Evolutionary conservation across 2,113 vertebrate genomes (phyloP).

Genomic region (Oryzias curvinotus): DNA sequence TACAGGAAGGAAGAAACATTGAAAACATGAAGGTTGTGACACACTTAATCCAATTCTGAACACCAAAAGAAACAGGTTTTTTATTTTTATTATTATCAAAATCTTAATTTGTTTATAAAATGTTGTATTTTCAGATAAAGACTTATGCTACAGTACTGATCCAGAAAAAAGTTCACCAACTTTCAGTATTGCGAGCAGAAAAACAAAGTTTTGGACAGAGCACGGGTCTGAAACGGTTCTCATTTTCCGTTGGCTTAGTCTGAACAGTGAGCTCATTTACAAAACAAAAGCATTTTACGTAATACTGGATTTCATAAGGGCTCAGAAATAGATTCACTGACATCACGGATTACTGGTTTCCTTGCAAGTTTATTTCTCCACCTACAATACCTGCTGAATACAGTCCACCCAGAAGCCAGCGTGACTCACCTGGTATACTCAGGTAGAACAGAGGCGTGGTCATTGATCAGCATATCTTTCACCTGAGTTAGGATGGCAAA

Average conservation of each 20-base stretch:
- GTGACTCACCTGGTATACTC: slow-evolving; percentile 84
- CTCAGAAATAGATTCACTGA: slow-evolving; percentile 29
- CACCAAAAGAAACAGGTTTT: too few relatives aligned
- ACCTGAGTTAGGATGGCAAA: slow-evolving; percentile 86
- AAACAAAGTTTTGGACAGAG: slow-evolving; percentile 3
- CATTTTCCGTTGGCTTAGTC: slow-evolving; percentile 26
- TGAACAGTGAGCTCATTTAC: slow-evolving; percentile 40
- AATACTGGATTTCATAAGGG: slow-evolving; percentile 3
- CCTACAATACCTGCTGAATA: background rate
- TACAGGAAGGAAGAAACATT: background rate
- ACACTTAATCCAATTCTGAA: background rate
- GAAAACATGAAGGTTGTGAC: slow-evolving; percentile 16
- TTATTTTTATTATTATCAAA: too few relatives aligned
- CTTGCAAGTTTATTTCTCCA: background rate
- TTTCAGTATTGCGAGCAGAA: background rate
- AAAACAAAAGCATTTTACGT: slow-evolving; percentile 24
- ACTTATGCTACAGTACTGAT: too few relatives aligned
- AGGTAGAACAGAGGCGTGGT: slow-evolving; percentile 83
- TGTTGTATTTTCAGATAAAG: too few relatives aligned
- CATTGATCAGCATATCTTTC: slow-evolving; percentile 82
- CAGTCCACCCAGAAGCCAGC: background rate
- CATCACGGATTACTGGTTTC: slow-evolving; percentile 8
- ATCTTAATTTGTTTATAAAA: too few relatives aligned
- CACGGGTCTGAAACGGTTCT: slow-evolving; percentile 34
- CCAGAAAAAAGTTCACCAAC: too few relatives aligned